Base-by-base conservation (phyloP, 2,113 vertebrate species). In the Lepus timidus region DNA sequence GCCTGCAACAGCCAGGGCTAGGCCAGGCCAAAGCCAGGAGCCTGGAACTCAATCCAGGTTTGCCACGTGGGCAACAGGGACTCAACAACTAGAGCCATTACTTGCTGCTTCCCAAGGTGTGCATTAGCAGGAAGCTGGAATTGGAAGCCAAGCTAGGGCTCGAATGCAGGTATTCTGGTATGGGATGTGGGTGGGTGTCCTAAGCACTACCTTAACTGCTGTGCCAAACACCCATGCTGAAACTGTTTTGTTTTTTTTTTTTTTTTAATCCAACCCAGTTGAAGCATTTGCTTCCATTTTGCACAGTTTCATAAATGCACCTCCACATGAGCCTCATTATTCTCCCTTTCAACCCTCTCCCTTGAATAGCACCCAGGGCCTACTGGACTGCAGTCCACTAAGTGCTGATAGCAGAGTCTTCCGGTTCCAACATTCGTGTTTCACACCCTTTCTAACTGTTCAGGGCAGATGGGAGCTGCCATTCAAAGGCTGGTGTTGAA, bases 281-380 rank as follows among this genome's bases (percentile, higher is more conserved):
- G 97, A 64, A 98, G 96, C 13, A 0, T 95, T 97, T 97, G 74
- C 96, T 98, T 97, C 93, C 96, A 97, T 97, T 98, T 98, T 98
- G 1, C 96, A 98, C 97, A 98, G 98, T 99, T 98, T 98, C 98
- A 98, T 97, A 99, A 98, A 98, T 99, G 98, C 93, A 97, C 71
- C 97, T 99, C 96, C 98, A 99, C 98, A 98, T 99, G 99, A 99
- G 98, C 97, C 49, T 65, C 73, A 14, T 78, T 82, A 64, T 64
- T 70, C 20, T 58, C 52, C 5, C 6, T 25, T 49, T n/a, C 3
- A 25, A 6, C n/a, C 22, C 52, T 0, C 0, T 13, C 51, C 27
- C 55, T 84, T 85, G 14, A 16, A 64, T 33, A 55, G 55, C 31
- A 51, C 17, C 75, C 39, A 44, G 91, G 64, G 33, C 84, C 12